phyloP scores from a whole-genome alignment of 2,888 invertebrate species.

The Crocallis elinguaria region DNA sequence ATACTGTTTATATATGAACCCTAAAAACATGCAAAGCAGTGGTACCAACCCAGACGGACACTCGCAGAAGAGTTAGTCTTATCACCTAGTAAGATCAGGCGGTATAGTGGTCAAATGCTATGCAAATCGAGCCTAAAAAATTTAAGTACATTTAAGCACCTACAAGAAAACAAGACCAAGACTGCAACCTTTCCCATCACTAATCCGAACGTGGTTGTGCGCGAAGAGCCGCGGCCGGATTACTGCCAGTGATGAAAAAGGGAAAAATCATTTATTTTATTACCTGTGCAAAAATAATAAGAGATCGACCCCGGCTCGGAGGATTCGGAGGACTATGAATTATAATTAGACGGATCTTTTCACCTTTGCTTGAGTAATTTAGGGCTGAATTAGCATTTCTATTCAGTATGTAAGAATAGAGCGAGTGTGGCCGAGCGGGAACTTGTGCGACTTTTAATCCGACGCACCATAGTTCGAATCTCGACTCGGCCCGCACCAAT shows the following conservation, averaged over 20 bases:
- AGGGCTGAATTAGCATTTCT: constrained; percentile 24
- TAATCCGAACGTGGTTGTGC: constrained; percentile 41
- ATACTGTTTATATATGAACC: too few relatives aligned
- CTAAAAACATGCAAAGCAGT: too few relatives aligned
- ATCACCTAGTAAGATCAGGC: too few relatives aligned
- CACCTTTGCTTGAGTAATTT: constrained; percentile 17
- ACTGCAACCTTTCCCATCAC: constrained; percentile 29
- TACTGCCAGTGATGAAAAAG: constrained; percentile 61
- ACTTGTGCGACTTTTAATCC: too few relatives aligned
- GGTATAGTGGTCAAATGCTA: too few relatives aligned
- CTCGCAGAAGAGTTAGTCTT: too few relatives aligned
- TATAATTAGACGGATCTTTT: constrained; percentile 49
- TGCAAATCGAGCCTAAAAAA: too few relatives aligned
- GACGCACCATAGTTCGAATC: too few relatives aligned
- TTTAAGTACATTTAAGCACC: too few relatives aligned
- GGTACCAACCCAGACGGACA: too few relatives aligned
- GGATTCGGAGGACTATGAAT: constrained; percentile 47
- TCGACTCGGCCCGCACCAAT: too few relatives aligned
- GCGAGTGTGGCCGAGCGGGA: neutral
- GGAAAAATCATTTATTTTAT: constrained; percentile 74
- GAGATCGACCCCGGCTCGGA: constrained; percentile 48
- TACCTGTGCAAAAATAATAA: constrained; percentile 66
- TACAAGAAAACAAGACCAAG: constrained; percentile 28
- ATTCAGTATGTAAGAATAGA: constrained; percentile 3
- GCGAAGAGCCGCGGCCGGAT: constrained; percentile 39